Base-by-base conservation (phyloP, 1,140 invertebrate species). In the Copidosoma floridanum region DNA sequence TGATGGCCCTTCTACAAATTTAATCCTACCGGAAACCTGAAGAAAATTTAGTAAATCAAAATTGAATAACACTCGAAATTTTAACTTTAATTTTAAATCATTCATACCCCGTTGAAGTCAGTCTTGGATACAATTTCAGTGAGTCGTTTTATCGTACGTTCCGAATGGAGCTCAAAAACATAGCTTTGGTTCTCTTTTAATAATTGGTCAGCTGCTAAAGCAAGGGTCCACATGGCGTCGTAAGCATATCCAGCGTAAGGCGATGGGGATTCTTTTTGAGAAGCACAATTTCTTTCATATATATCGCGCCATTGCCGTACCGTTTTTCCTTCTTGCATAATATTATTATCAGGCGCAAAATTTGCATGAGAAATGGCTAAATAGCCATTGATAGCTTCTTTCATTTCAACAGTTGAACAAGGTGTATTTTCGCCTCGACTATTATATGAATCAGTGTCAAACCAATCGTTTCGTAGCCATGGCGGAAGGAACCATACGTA, bases 211-310 rank as follows among this genome's bases (percentile, higher is more conserved):
- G 90, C 73, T 1, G 89, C 91, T 16, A 85, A 78, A 6, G 89
- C 92, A 72, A 90, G 93, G 1, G 86, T 86, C 92, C 92, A 94
- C 41, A 93, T 88, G 0, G 90, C 91, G 78, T 94, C 92, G 72
- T 94, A 94, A 0, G 85, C 84, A 67, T 88, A 93, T 1, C 89
- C 88, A 8, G 86, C 89, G 75, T 91, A 93, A 47, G 84, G 78
- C 26, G 82, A 84, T 20, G 79, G 72, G 55, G 48, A 32, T 32
- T 63, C 46, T 37, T 68, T 54, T n/a, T 64, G 37, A 0, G 26
- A 43, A 5, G 10, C 26, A 43, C 76, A 78, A 1, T 63, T 29
- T 2, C 70, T 61, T 23, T 79, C 67, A 66, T 85, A 87, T 14
- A 73, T 75, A 26, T 79, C 57, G 53, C 71, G 74, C 88, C 88